Base-by-base conservation (phyloP, 1,140 invertebrate genomes). In the Argopecten irradians region DNA sequence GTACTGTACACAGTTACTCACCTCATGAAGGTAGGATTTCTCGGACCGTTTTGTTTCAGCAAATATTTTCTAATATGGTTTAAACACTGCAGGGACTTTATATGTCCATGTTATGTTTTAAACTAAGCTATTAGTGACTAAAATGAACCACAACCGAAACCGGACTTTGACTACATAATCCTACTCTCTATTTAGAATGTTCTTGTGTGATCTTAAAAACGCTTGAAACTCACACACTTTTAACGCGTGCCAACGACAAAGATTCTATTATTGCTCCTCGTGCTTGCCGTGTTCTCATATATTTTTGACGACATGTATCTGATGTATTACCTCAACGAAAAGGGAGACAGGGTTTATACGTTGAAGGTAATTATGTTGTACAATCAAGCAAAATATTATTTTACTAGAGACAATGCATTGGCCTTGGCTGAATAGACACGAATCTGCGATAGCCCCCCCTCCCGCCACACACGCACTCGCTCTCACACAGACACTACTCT, bases 331-430 rank as follows among this genome's bases (percentile, higher is more conserved):
- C 86, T 96, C 83, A 94, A 96, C 92, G 95, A 95, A 32, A 92
- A 95, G 32, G 95, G 95, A 22, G 94, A 96, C 43, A 93, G 96
- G 41, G 94, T 96, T 19, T 96, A 96, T 92, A 96, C 96, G 46
- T 90, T 96, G 55, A 95, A 95, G 93, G 96, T 96, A 91, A 89
- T 88, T 89, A 7, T 85, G 85, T 82, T 11, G 36, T 83, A 84
- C 28, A 39, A n/a, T 28, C 16, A 32, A 13, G 34, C 71, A 13
- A 0, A 34, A 33, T 8, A 82, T 9, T 14, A 46, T 46, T n/a
- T 34, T 34, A 41, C 8, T 1, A 46, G 19, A 8, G 33, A 43
- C 22, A 9, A 33, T 86, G 22, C n/a, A 22, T 11, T 32, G n/a
- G 36, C 2, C 28, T 33, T 16, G 16, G 28, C 7, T n/a, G n/a